Conservation (phyloP, 2,888 invertebrate species). For the Sclerodermus sp. region DNA sequence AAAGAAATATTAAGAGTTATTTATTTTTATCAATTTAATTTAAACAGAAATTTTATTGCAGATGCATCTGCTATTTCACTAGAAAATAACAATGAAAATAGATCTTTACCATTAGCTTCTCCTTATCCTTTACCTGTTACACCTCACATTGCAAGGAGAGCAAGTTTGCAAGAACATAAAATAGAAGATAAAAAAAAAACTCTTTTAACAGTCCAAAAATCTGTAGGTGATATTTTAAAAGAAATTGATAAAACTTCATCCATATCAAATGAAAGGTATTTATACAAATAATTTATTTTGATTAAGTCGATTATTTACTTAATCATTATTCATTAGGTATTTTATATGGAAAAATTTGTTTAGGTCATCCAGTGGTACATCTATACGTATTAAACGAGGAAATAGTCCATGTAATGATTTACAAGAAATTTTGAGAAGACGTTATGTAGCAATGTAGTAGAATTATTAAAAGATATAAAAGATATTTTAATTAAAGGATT, state of each 20-base stretch:
- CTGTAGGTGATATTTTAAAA: constrained; percentile 51
- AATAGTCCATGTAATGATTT: constrained; percentile 54
- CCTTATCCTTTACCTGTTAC: constrained; percentile 49
- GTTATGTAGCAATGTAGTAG: constrained; percentile 50
- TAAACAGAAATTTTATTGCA: constrained; percentile 12
- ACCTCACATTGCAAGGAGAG: constrained; percentile 53
- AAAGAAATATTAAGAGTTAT: neutral
- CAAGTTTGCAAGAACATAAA: constrained; percentile 54
- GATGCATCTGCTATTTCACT: constrained; percentile 36
- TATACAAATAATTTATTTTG: constrained; percentile 2
- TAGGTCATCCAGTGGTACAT: constrained; percentile 52
- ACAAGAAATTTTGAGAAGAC: constrained; percentile 51
- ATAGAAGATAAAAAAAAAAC: constrained; percentile 44
- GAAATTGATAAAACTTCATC: constrained; percentile 49
- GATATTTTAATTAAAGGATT: no score
- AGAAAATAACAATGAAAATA: constrained; percentile 32
- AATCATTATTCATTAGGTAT: neutral
- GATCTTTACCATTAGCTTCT: constrained; percentile 46
- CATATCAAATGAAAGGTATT: constrained; percentile 50
- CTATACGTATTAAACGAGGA: constrained; percentile 46
- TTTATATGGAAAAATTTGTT: constrained; percentile 9
- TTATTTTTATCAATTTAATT: neutral
- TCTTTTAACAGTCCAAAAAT: constrained; percentile 41
- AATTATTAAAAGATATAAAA: neutral
- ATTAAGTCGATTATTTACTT: neutral